phyloP scores from a whole-genome alignment of 2,113 vertebrate species.

The Oenanthe melanoleuca region DNA sequence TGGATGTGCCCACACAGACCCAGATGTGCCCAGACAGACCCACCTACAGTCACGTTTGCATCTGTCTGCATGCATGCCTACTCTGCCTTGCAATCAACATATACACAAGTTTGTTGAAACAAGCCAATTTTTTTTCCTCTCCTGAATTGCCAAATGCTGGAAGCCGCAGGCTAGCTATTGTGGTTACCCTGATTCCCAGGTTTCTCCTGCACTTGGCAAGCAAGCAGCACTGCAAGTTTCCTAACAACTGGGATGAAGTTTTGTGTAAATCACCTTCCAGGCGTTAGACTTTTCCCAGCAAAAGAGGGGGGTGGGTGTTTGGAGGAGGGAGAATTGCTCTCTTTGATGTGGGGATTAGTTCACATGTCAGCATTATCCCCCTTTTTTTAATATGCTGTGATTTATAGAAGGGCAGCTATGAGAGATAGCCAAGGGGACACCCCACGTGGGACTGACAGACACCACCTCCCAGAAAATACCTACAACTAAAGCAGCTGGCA shows the following conservation, averaged over 20 bases:
- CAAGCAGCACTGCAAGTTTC: slow-evolving; percentile 25
- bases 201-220: slow-evolving; percentile 15
- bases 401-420: slow-evolving; percentile 24
- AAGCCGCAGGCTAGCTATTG: slow-evolving; percentile 29
- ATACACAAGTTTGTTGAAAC: neutral
- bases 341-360: slow-evolving; percentile 72
- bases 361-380: slow-evolving; percentile 62
- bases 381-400: slow-evolving; percentile 58
- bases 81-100: slow-evolving; percentile 1
- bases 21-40: neutral
- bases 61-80: neutral
- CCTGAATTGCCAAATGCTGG: neutral
- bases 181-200: slow-evolving; percentile 41
- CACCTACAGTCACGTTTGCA: slow-evolving; percentile 11
- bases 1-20: neutral
- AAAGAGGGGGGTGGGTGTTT: slow-evolving; percentile 28
- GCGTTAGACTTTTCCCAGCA: slow-evolving; percentile 68
- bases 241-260: slow-evolving; percentile 34
- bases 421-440: slow-evolving; percentile 49
- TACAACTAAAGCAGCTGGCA: slow-evolving; percentile 16
- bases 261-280: slow-evolving; percentile 58
- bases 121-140: neutral
- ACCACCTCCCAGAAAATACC: slow-evolving; percentile 7
- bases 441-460: slow-evolving; percentile 49
- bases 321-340: slow-evolving; percentile 22